A percentile compares a stretch with the other conserved stretches of the same genome.
Evolutionary conservation across 2,113 vertebrate species (phyloP).

Genomic region (Ancistrus triradiatus): DNA sequence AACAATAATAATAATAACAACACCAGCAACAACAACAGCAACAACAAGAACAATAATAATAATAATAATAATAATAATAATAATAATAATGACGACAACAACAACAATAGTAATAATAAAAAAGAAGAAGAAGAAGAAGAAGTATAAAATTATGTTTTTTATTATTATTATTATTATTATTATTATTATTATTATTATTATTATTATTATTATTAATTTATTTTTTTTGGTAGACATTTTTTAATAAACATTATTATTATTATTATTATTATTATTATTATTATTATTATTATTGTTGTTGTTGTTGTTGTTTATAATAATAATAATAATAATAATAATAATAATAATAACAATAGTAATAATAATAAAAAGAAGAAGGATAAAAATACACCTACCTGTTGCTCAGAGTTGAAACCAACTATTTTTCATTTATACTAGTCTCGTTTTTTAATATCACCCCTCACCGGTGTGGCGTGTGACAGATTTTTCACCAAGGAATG

Average conservation of each 20-base stretch:
- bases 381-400: not conserved
- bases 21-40: not conserved
- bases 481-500: constrained; percentile 28
- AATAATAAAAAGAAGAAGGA: not conserved
- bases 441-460: constrained; percentile 24
- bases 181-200: no score
- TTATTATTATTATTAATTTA: no score
- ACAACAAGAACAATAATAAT: not conserved
- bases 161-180: no score
- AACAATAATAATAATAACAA: not conserved
- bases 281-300: no score
- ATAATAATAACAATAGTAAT: not conserved
- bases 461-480: constrained; percentile 17
- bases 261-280: no score
- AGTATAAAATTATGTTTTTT: no score
- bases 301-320: no score
- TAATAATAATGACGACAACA: no score
- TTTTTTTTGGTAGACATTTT: no score
- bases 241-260: not conserved
- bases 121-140: not conserved
- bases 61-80: not conserved
- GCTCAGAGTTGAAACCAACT: no score
- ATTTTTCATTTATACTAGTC: no score
- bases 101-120: no score
- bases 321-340: not conserved